These are phyloP conservation scores for Orthosia gothica DNA, from an alignment of 2,888 invertebrate genomes.

Conservation along the genomic window DNA sequence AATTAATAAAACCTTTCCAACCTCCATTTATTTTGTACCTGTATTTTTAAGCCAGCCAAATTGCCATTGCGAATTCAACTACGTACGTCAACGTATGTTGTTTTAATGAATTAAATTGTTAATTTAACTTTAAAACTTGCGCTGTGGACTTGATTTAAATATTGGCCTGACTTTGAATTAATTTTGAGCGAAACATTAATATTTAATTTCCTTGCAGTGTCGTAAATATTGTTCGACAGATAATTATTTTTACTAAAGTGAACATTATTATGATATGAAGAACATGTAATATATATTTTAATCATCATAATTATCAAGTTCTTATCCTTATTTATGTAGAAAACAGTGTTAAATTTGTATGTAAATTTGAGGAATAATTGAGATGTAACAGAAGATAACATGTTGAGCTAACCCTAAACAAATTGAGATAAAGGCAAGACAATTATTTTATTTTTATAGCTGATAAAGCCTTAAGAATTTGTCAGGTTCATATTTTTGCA, in stretches of 20 bases:
- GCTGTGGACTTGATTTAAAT: conserved; percentile 59
- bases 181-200: conserved; percentile 52
- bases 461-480: too few species aligned
- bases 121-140: conserved; percentile 59
- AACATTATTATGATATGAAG: not conserved
- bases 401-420: too few species aligned
- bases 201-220: conserved; percentile 41
- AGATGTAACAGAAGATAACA: too few species aligned
- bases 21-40: conserved; percentile 26
- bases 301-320: not conserved
- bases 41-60: conserved; percentile 49
- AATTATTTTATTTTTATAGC: too few species aligned
- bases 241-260: conserved; percentile 10
- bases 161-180: conserved; percentile 54
- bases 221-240: conserved; percentile 17
- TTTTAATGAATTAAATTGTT: conserved; percentile 55
- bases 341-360: too few species aligned
- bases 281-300: not conserved
- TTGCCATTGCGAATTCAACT: conserved; percentile 32
- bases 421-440: too few species aligned
- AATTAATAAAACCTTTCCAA: conserved; percentile 23
- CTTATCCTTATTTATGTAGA: not conserved
- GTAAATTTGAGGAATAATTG: too few species aligned
- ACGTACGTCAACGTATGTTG: conserved; percentile 48
- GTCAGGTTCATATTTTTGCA: too few species aligned